Evolutionary conservation across 2,888 invertebrate species (phyloP).

Genomic region (Agapetus fuscipes): DNA sequence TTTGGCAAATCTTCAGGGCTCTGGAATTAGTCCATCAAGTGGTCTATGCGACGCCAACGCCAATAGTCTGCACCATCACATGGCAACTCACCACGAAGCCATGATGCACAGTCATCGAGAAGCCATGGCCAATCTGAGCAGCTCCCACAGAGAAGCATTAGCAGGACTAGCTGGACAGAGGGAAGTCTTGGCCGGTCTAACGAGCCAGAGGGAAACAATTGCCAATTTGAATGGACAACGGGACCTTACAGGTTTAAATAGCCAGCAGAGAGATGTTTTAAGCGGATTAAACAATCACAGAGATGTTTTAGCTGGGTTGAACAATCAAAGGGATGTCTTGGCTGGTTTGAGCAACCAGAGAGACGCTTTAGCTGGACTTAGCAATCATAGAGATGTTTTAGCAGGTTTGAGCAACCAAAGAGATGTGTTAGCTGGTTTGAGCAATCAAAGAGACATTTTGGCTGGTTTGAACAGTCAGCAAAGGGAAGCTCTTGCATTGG

Average conservation of each 20-base stretch:
- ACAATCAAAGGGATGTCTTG: slow-evolving; percentile 8
- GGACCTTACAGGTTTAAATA: slow-evolving; percentile 3
- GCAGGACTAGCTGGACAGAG: slow-evolving; percentile 8
- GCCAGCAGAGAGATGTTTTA: background rate
- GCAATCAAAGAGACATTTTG: slow-evolving; percentile 10
- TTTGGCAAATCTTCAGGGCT: slow-evolving; percentile 17
- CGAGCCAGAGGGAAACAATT: slow-evolving; percentile 13
- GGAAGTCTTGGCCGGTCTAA: background rate
- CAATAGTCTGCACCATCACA: slow-evolving; percentile 19
- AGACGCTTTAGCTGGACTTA: too few relatives aligned
- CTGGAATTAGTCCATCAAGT: slow-evolving; percentile 17
- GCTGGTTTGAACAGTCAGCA: slow-evolving; percentile 6
- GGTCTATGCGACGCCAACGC: slow-evolving; percentile 19
- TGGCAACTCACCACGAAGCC: slow-evolving; percentile 13
- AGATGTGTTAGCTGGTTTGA: slow-evolving; percentile 8
- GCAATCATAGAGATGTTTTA: too few relatives aligned
- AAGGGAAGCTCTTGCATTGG: slow-evolving; percentile 10
- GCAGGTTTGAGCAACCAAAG: too few relatives aligned
- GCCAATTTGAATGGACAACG: slow-evolving; percentile 4
- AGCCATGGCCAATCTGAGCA: slow-evolving; percentile 18
- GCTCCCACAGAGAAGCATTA: slow-evolving; percentile 16
- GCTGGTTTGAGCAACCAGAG: slow-evolving; percentile 5
- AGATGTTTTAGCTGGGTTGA: slow-evolving; percentile 3
- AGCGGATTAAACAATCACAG: slow-evolving; percentile 3
- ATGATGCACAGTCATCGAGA: slow-evolving; percentile 18